phyloP scores from a whole-genome alignment of 2,888 invertebrate genomes.

The Oxyscelio sp. region DNA sequence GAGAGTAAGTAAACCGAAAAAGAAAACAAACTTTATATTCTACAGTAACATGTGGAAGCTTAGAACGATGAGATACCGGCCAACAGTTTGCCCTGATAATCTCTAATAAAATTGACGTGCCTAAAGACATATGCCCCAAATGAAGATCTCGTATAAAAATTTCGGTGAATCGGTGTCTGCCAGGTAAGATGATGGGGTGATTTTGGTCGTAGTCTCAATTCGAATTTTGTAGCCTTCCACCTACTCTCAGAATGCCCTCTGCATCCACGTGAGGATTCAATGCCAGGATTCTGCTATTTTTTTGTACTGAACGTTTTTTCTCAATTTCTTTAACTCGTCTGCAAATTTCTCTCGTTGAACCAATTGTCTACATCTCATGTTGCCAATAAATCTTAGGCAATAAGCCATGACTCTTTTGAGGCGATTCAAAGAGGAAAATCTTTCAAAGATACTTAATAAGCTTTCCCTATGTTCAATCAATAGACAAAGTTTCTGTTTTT shows the following conservation, averaged over 20 bases:
- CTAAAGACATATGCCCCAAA: constrained; percentile 26
- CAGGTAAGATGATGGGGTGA: constrained; percentile 31
- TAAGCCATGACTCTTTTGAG: constrained; percentile 10
- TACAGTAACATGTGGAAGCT: no score
- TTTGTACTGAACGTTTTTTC: constrained; percentile 64
- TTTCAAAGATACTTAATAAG: neutral
- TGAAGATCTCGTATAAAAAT: constrained; percentile 31
- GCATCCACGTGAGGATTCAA: constrained; percentile 21
- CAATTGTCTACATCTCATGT: constrained; percentile 54
- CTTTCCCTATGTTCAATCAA: neutral
- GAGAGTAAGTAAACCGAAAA: no score
- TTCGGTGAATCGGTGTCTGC: constrained; percentile 16
- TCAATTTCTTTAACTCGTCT: constrained; percentile 38
- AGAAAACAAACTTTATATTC: no score
- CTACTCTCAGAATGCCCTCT: constrained; percentile 18
- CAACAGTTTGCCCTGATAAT: no score
- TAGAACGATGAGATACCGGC: no score
- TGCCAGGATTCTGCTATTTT: constrained; percentile 70
- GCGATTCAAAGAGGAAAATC: constrained; percentile 17
- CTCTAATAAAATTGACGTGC: no score
- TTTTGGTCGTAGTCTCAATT: constrained; percentile 9
- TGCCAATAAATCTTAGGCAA: neutral
- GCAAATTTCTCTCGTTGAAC: constrained; percentile 62
- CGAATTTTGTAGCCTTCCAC: constrained; percentile 22
- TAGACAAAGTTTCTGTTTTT: constrained; percentile 1